Evolutionary conservation across 2,888 invertebrate species (phyloP), one percentile per base, ranked within the genome.

Genomic region (Acleris holmiana): DNA sequence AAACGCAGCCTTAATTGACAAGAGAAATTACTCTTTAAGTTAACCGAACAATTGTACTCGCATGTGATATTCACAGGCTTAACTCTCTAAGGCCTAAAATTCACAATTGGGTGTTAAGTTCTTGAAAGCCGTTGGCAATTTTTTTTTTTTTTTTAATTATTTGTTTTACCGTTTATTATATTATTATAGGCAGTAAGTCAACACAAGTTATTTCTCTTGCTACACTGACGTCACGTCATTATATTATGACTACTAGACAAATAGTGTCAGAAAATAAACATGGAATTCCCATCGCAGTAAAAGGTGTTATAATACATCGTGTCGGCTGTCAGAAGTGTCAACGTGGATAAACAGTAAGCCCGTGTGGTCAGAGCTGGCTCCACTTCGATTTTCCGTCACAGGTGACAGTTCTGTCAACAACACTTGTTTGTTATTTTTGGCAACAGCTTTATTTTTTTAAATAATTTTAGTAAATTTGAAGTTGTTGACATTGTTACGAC

Each of bases 341-440:
- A 63, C 63, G 72, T 75, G 73, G 76, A 79, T 78, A 80, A 81
- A 80, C 77, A 67, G 68, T 61, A 48, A 63, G 57, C 57, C 55
- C 71, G 73, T 73, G 68, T 73, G 73, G 70, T 61, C 69, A 72
- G 67, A 61, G 65, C 66, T 77, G 76, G 77, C 77, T 74, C 66
- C 69, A 46, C 47, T 54, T 55, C 47, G 57, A 57, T 29, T 41
- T 61, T 61, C 61, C 69, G 67, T 69, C 66, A 65, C 41, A 67
- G 71, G 73, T 41, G 67, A 74, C 70, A 50, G 57, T 44, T 54
- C 57, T 63, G 61, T 64, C 70, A 74, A 73, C 73, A 74, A 44
- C 17, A 44, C 18, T n/a, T 50, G 15, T 19, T 55, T 18, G 18
- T 46, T 46, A 18, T 19, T 47, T 18, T 44, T 44, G 44, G 17